Base-by-base conservation (phyloP, 2,888 invertebrate species). In the Villa cingulata region DNA sequence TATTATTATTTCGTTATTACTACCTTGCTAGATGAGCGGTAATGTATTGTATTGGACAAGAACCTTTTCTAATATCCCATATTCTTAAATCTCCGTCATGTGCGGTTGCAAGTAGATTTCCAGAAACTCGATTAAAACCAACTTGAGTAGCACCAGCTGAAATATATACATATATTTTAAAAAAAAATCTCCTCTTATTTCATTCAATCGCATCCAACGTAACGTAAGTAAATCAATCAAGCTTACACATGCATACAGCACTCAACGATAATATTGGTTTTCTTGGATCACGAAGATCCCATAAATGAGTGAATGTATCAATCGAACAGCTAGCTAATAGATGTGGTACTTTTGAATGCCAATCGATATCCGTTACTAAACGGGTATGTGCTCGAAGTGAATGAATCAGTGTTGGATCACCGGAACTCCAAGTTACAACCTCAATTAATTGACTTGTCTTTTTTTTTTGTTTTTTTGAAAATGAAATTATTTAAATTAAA, bases 41-140 rank as follows among this genome's bases (percentile, higher is more conserved):
- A 57, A 96, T 89, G 59, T 94, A 95, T 62, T 91, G 88, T 4
- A 91, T 77, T 1, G 95, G 94, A 45, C 84, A 77, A 43, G 81
- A 80, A 52, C 83, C 79, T 72, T 92, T 92, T 53, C 95, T 75
- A 56, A 87, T 85, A 66, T 96, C 96, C 95, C 95, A 96, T 55
- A 96, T 80, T 66, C 94, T 84, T 4, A 96, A 81, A 68, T 95
- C 95, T 3, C 92, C 94, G 63, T 95, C 94, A 66, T 96, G 95
- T 5, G 94, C 88, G 40, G 95, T 94, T 2, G 95, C 95, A 54
- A 96, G 73, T 53, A 89, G 73, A 64, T 92, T 76, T 1, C 83
- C 75, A 2, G 86, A 84, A 43, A 89, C 76, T 59, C 85, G 81
- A 65, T 94, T 94, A 85, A 95, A 96, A 59, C 90, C 83, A 1